Evolutionary conservation across 1,140 invertebrate genomes (phyloP).

Genomic region (Pachypeltis micranthus): DNA sequence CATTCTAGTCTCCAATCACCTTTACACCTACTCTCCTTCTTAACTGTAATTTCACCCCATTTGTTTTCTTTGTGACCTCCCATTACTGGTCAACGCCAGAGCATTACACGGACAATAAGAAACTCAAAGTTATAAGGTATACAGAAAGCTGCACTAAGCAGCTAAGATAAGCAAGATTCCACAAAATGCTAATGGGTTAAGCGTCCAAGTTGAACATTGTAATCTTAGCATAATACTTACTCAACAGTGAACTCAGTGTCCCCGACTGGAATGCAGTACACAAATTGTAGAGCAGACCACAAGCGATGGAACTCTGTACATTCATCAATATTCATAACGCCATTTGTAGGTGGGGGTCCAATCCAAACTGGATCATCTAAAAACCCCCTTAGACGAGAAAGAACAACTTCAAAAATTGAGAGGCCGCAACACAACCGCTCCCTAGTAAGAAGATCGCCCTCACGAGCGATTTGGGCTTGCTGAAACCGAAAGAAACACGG

Average conservation of each 20-base stretch:
- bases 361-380: constrained; percentile 84
- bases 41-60: too few relatives aligned
- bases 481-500: constrained; percentile 34
- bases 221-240: constrained; percentile 46
- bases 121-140: background rate
- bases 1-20: too few relatives aligned
- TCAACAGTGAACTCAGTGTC: constrained; percentile 95
- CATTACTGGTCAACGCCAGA: too few relatives aligned
- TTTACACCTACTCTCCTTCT: too few relatives aligned
- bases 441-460: constrained; percentile 90
- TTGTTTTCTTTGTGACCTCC: too few relatives aligned
- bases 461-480: constrained; percentile 83
- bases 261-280: constrained; percentile 94
- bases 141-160: background rate
- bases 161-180: background rate
- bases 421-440: constrained; percentile 97
- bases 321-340: constrained; percentile 93
- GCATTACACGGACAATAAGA: too few relatives aligned
- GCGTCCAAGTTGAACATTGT: background rate
- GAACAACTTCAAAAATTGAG: constrained; percentile 92
- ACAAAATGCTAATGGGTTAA: background rate
- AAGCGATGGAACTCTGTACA: constrained; percentile 94
- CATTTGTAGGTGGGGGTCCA: constrained; percentile 75
- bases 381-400: constrained; percentile 73
- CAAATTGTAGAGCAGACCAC: constrained; percentile 97